A percentile compares a stretch with the other conserved stretches of the same genome.
Evolutionary conservation across 2,113 vertebrate genomes (phyloP).

Genomic region (Tamias sibiricus): DNA sequence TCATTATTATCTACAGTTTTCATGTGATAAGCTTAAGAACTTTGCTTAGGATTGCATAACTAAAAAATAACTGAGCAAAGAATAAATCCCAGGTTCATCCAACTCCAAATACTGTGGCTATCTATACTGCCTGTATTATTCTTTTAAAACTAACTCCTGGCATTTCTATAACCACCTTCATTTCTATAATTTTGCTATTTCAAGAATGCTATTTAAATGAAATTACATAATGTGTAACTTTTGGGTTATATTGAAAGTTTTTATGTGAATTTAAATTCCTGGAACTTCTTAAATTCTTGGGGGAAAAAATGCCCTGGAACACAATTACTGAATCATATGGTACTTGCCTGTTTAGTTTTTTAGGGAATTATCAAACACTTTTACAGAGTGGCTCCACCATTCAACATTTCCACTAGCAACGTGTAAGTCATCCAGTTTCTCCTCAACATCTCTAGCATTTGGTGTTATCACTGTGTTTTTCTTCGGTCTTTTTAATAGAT

Average conservation of each 20-base stretch:
- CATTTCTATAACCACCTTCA: not conserved
- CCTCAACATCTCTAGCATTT: not conserved
- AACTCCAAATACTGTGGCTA: not conserved
- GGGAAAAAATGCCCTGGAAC: not conserved
- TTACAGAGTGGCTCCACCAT: not conserved
- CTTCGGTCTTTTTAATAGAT: not conserved
- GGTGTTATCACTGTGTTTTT: not conserved
- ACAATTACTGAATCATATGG: not conserved
- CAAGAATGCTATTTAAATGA: not conserved
- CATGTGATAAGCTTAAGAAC: not conserved
- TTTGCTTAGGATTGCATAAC: not conserved
- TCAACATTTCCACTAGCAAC: not conserved
- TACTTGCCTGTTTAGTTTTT: not conserved
- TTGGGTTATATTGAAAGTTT: not conserved
- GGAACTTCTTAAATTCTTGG: not conserved
- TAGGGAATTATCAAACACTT: not conserved
- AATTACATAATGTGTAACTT: not conserved
- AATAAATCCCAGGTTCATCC: not conserved
- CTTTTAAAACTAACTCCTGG: not conserved
- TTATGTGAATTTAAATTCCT: not conserved
- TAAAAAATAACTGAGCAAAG: not conserved
- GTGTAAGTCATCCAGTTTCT: not conserved
- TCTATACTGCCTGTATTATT: not conserved
- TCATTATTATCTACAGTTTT: slow-evolving; percentile 9
- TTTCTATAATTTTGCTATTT: slow-evolving; percentile 19